Conservation (phyloP, 2,888 invertebrate species). For the Acanthosepion pharaonis region DNA sequence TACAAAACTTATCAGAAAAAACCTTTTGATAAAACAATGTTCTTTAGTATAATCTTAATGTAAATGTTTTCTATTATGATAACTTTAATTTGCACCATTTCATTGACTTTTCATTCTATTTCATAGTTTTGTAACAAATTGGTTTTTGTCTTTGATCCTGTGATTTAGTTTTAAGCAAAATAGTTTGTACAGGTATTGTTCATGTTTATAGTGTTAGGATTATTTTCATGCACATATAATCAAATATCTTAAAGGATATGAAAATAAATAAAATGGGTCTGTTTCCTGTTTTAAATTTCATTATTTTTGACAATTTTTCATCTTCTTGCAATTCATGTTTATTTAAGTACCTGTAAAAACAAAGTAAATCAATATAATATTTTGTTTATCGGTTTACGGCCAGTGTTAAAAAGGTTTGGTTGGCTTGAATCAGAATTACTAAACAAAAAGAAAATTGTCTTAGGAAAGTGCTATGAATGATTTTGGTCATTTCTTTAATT, state of each 20-base stretch:
- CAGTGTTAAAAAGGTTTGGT: not conserved
- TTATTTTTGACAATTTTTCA: not conserved
- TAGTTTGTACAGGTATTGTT: not conserved
- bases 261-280: not conserved
- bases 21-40: no score
- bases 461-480: not conserved
- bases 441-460: not conserved
- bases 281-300: not conserved
- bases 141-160: not conserved
- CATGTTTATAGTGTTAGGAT: not conserved
- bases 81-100: no score
- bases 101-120: not conserved
- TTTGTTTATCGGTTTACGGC: not conserved
- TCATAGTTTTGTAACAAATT: not conserved
- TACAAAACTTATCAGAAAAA: no score
- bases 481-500: not conserved
- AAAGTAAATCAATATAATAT: constrained; percentile 25
- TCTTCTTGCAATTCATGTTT: not conserved
- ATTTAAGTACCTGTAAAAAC: not conserved
- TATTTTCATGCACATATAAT: not conserved
- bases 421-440: not conserved
- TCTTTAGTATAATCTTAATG: not conserved
- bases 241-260: not conserved
- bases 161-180: not conserved
- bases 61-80: no score